phyloP scores from a whole-genome alignment of 2,113 vertebrate genomes.

The Oreochromis niloticus region DNA sequence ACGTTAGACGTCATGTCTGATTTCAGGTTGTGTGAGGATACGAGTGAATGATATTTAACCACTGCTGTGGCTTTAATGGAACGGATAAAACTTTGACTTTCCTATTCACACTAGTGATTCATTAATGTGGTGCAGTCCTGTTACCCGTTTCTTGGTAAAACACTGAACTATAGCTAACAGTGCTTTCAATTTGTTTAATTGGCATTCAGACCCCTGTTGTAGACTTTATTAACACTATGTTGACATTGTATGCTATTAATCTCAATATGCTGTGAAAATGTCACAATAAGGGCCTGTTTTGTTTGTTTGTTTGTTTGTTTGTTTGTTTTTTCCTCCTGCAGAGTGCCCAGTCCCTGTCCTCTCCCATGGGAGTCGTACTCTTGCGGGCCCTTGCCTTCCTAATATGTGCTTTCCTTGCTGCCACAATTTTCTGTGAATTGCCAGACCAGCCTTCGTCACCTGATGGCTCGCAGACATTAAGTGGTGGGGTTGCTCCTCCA shows the following conservation, averaged over 20 bases:
- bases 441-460: conserved; percentile 28
- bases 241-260: not conserved
- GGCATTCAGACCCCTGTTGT: not conserved
- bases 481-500: conserved; percentile 34
- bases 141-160: not conserved
- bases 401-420: conserved; percentile 78
- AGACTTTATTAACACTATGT: not conserved
- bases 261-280: not conserved
- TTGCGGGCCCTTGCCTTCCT: conserved; percentile 84
- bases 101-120: not conserved
- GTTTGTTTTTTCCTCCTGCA: conserved; percentile 43
- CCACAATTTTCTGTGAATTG: conserved; percentile 63
- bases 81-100: not conserved
- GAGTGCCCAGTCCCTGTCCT: conserved; percentile 72
- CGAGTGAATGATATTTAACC: not conserved
- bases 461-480: conserved; percentile 4
- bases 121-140: not conserved
- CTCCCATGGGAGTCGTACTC: conserved; percentile 80
- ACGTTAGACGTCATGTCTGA: rapidly evolving
- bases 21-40: not conserved
- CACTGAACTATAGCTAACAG: not conserved
- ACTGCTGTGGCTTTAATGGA: not conserved
- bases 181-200: not conserved
- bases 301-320: not conserved
- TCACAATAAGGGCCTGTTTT: not conserved